Evolutionary conservation across 2,888 invertebrate genomes (phyloP).

Genomic region (Rhagophthalmus giganteus): DNA sequence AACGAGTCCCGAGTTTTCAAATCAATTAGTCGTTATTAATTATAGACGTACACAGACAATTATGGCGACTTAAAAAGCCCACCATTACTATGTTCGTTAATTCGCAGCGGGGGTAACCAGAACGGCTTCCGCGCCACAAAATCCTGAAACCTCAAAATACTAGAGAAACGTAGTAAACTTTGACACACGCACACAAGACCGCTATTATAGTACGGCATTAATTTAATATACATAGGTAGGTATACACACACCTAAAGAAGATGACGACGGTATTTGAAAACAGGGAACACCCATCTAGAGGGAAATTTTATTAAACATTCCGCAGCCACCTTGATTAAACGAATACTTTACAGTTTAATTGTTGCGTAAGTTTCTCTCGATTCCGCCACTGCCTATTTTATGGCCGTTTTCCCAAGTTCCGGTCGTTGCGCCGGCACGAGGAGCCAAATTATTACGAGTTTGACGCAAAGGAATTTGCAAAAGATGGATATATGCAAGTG

Average conservation of each 20-base stretch:
- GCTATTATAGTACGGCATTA: too few species aligned
- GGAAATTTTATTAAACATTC: conserved; percentile 27
- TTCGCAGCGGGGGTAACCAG: too few species aligned
- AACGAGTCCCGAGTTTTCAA: conserved; percentile 14
- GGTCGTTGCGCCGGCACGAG: conserved; percentile 3
- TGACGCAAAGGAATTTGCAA: conserved; percentile 14
- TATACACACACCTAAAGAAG: not conserved
- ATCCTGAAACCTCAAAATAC: not conserved
- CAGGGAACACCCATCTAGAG: conserved; percentile 8
- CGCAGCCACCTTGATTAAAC: conserved; percentile 28
- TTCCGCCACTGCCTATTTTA: conserved; percentile 18
- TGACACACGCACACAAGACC: not conserved
- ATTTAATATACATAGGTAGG: conserved; percentile 25
- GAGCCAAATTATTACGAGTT: conserved; percentile 10
- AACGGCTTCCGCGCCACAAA: not conserved
- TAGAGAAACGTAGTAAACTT: not conserved
- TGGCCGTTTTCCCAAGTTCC: conserved; percentile 11
- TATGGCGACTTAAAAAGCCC: conserved; percentile 7
- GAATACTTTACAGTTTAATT: conserved; percentile 29
- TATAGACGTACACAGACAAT: conserved; percentile 14
- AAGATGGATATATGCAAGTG: conserved; percentile 20
- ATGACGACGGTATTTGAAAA: conserved; percentile 20
- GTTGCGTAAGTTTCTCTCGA: conserved; percentile 20
- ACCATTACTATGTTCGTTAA: too few species aligned
- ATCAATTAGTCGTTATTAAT: conserved; percentile 14